phyloP scores from a whole-genome alignment of 2,113 vertebrate species.

The Notothenia rossii region DNA sequence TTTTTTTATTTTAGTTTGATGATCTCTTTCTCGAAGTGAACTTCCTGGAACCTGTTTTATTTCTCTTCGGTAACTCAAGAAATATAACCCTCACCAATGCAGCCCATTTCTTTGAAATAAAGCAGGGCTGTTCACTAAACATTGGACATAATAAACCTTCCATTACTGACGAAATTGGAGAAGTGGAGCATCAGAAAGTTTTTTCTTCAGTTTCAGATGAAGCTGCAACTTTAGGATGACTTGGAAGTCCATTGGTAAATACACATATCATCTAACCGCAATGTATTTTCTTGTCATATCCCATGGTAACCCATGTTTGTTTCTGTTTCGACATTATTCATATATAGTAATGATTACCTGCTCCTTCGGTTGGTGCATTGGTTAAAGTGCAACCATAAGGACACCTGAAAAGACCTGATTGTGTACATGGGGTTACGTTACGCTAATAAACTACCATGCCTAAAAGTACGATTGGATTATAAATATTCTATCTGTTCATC shows the following conservation, averaged over 20 bases:
- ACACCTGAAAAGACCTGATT: background rate
- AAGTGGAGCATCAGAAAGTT: background rate
- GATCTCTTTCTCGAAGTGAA: background rate
- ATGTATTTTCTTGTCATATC: background rate
- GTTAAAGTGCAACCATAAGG: background rate
- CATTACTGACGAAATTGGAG: background rate
- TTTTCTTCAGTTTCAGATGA: background rate
- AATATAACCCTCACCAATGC: background rate
- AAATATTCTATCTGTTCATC: background rate
- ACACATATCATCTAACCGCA: background rate
- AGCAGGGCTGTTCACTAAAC: background rate
- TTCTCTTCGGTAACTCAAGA: background rate
- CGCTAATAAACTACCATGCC: background rate
- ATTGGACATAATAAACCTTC: background rate
- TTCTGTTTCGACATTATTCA: background rate
- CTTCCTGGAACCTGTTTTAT: background rate
- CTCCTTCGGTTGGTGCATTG: background rate
- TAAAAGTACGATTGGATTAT: background rate
- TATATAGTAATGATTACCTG: background rate
- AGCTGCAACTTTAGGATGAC: background rate
- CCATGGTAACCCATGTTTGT: background rate
- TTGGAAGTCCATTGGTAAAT: background rate
- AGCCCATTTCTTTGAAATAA: background rate
- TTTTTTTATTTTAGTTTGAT: background rate
- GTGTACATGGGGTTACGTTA: background rate